A percentile compares a stretch with the other conserved stretches of the same genome.
Evolutionary conservation across 2,888 invertebrate genomes (phyloP).

Genomic region (Coelogynopora nodosa): DNA sequence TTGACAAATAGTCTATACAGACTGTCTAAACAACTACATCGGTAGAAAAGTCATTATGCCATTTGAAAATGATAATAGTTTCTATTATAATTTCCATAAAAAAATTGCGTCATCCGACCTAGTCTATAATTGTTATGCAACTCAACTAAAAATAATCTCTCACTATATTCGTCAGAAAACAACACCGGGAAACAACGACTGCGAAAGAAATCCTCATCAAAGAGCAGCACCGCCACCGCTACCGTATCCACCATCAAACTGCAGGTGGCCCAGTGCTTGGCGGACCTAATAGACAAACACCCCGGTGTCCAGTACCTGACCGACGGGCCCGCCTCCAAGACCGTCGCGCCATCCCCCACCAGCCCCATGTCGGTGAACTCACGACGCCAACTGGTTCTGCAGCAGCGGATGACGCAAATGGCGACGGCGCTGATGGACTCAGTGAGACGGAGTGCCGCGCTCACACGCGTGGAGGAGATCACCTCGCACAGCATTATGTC

Average conservation of each 20-base stretch:
- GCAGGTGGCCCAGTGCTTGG: not conserved
- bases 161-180: too few species aligned
- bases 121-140: too few species aligned
- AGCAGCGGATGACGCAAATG: not conserved
- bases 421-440: not conserved
- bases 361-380: not conserved
- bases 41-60: too few species aligned
- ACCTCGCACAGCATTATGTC: not conserved
- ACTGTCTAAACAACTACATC: too few species aligned
- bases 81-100: too few species aligned
- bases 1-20: too few species aligned
- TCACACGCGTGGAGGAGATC: constrained; percentile 9
- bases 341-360: not conserved
- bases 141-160: too few species aligned
- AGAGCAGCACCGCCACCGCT: not conserved
- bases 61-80: too few species aligned
- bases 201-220: too few species aligned
- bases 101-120: too few species aligned
- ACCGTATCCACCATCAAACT: not conserved
- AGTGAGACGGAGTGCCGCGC: not conserved
- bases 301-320: not conserved
- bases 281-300: not conserved
- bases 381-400: not conserved
- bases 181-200: too few species aligned
- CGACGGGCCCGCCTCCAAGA: not conserved